These are phyloP conservation scores for Lampris incognitus DNA, from an alignment of 2,113 vertebrate genomes.

Conservation along the genomic window DNA sequence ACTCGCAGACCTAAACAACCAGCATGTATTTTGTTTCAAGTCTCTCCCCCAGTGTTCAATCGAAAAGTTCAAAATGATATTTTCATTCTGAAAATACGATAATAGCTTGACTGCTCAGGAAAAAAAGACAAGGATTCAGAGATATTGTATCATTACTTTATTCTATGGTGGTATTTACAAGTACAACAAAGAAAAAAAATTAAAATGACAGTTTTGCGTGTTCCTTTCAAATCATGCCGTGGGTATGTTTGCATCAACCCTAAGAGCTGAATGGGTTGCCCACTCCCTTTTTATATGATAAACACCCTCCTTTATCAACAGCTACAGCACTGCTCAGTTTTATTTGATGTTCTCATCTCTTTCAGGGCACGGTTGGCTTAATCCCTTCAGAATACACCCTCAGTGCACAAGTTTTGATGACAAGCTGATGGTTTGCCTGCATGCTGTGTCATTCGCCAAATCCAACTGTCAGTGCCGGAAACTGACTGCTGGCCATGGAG, in stretches of 20 bases:
- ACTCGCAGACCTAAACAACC: no score
- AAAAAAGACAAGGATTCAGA: neutral
- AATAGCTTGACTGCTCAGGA: conserved; percentile 10
- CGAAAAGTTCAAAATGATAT: no score
- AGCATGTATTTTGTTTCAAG: neutral
- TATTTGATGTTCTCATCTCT: conserved; percentile 24
- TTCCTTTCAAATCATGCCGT: conserved; percentile 3
- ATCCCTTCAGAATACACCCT: conserved; percentile 56
- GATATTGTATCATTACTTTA: conserved; percentile 48
- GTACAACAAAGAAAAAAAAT: conserved; percentile 25
- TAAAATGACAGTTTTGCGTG: conserved; percentile 18
- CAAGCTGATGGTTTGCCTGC: conserved; percentile 2
- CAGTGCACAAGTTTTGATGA: conserved; percentile 43
- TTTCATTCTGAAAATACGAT: neutral
- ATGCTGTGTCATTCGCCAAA: conserved; percentile 38
- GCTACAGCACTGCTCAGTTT: conserved; percentile 23
- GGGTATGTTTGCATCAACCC: conserved; percentile 35
- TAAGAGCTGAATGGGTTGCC: conserved; percentile 41
- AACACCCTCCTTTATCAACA: conserved; percentile 10
- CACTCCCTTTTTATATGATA: neutral
- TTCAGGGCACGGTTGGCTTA: conserved; percentile 52
- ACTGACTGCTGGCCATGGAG: conserved; percentile 5
- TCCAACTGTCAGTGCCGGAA: conserved; percentile 17
- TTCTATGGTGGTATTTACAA: conserved; percentile 62
- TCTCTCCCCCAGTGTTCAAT: neutral